These are phyloP conservation scores for Pteria penguin DNA, from an alignment of 2,888 invertebrate species.

Conservation along the genomic window DNA sequence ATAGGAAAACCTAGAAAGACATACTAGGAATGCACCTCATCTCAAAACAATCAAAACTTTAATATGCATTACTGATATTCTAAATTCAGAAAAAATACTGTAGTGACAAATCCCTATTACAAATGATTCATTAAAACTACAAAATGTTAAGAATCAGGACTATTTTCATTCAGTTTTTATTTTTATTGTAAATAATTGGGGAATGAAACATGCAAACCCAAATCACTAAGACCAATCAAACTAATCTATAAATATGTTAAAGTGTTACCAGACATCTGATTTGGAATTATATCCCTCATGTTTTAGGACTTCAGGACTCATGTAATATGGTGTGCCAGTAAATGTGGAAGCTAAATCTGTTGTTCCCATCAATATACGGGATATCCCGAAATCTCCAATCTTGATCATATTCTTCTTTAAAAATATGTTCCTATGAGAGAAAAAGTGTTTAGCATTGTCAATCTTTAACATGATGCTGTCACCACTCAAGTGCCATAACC, in stretches of 20 bases:
- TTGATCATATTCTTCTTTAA: constrained; percentile 78
- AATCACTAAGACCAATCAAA: not conserved
- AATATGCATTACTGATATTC: too few relatives aligned
- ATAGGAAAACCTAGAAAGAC: too few relatives aligned
- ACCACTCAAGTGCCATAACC: too few relatives aligned
- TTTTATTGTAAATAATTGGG: not conserved
- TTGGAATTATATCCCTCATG: constrained; percentile 81
- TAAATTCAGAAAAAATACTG: too few relatives aligned
- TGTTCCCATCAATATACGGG: constrained; percentile 79
- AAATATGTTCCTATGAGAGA: constrained; percentile 80
- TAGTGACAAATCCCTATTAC: too few relatives aligned
- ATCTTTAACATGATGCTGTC: too few relatives aligned
- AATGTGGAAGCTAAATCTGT: constrained; percentile 80
- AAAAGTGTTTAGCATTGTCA: too few relatives aligned
- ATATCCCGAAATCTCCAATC: constrained; percentile 81
- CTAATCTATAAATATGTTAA: not conserved
- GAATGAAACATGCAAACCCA: not conserved
- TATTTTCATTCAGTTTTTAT: not conserved
- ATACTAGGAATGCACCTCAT: too few relatives aligned
- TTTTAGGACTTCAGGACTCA: constrained; percentile 81
- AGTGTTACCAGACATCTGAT: constrained; percentile 80
- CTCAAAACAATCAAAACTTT: too few relatives aligned
- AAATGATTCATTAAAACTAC: too few relatives aligned
- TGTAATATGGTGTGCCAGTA: constrained; percentile 80
- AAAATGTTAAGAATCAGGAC: not conserved